Percentiles rank a stretch among this genome's conserved stretches.
phyloP scores from a whole-genome alignment of 2,113 vertebrate genomes.

The Melanostigma gelatinosum region DNA sequence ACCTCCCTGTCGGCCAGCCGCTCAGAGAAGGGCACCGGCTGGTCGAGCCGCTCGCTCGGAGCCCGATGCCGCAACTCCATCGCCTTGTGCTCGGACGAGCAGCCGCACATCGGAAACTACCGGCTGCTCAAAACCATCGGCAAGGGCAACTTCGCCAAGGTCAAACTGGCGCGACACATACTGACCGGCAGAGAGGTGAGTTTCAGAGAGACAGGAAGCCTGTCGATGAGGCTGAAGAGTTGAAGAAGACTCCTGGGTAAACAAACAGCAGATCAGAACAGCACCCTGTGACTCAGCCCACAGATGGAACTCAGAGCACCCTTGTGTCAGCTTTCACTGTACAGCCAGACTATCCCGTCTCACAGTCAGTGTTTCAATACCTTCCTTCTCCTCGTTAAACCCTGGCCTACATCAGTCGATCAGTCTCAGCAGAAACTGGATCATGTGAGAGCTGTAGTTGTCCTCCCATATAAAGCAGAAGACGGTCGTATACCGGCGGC shows the following conservation, averaged over 20 bases:
- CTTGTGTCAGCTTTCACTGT: neutral
- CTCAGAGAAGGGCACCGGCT: slow-evolving; percentile 89
- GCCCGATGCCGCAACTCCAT: slow-evolving; percentile 94
- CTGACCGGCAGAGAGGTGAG: slow-evolving; percentile 91
- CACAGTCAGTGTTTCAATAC: slow-evolving; percentile 18
- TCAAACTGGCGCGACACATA: slow-evolving; percentile 93
- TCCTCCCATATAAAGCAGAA: slow-evolving; percentile 24
- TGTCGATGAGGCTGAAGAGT: neutral
- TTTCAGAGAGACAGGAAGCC: neutral
- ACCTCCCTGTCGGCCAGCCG: slow-evolving; percentile 88
- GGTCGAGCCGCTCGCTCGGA: slow-evolving; percentile 91
- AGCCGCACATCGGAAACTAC: slow-evolving; percentile 94
- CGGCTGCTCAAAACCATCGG: slow-evolving; percentile 93
- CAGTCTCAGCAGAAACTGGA: neutral
- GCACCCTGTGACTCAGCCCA: slow-evolving; percentile 20
- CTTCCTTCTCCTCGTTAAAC: slow-evolving; percentile 34
- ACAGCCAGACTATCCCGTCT: neutral
- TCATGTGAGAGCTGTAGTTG: slow-evolving; percentile 54
- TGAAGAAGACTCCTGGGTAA: neutral
- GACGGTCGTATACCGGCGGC: neutral
- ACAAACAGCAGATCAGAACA: neutral
- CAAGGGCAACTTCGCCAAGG: slow-evolving; percentile 96
- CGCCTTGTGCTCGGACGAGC: slow-evolving; percentile 91
- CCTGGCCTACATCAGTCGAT: slow-evolving; percentile 57
- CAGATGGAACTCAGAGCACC: slow-evolving; percentile 12